These are phyloP conservation scores for Nemopilema nomurai DNA, from an alignment of 30 jellyfish, hydroid and myxozoan genomes.

Conservation along the genomic window DNA sequence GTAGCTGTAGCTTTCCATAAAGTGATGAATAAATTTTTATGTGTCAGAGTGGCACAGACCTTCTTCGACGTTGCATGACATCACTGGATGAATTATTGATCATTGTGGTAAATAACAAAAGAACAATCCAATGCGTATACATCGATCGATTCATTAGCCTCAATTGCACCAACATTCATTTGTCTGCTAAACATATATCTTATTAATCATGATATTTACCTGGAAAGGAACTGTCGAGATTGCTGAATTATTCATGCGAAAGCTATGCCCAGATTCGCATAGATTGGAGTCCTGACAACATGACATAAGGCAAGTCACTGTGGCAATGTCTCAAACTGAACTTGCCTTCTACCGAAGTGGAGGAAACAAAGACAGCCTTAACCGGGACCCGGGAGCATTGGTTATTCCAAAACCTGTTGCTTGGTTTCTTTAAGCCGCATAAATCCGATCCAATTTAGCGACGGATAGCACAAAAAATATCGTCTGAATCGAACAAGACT, in stretches of 20 bases:
- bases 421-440: not conserved
- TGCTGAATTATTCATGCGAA: not conserved
- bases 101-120: too few species aligned
- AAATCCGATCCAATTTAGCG: not conserved
- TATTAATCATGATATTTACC: not conserved
- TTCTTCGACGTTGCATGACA: too few species aligned
- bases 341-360: too few species aligned
- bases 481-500: not conserved
- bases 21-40: too few species aligned
- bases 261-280: not conserved
- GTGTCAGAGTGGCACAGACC: too few species aligned
- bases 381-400: not conserved
- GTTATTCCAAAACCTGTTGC: not conserved
- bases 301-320: too few species aligned
- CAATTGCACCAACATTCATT: not conserved
- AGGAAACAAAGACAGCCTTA: not conserved
- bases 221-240: not conserved
- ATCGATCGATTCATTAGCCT: not conserved
- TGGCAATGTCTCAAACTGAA: too few species aligned
- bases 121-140: too few species aligned
- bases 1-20: too few species aligned
- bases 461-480: not conserved
- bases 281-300: too few species aligned
- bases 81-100: too few species aligned
- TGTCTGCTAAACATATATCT: not conserved